phyloP scores from a whole-genome alignment of 92 coral and sea anemone genomes.

The Siderastrea siderea region DNA sequence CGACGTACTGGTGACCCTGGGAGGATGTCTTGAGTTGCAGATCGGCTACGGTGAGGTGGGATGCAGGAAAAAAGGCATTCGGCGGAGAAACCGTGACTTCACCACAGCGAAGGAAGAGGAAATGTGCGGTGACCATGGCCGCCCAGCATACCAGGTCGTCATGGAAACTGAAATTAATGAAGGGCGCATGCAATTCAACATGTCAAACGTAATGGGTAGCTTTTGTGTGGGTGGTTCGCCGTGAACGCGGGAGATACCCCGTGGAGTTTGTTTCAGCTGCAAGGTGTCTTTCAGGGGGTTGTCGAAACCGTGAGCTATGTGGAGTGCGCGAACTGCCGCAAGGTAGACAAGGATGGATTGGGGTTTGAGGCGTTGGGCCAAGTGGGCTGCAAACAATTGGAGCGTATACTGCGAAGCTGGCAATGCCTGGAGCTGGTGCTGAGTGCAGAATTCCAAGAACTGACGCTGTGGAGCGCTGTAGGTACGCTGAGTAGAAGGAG shows the following conservation, averaged over 20 bases:
- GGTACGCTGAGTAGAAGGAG: neutral
- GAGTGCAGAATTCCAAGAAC: neutral
- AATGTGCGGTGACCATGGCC: neutral
- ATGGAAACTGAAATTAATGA: neutral
- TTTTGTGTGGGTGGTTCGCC: neutral
- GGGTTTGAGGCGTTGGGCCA: neutral
- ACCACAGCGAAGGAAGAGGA: neutral
- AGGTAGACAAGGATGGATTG: neutral
- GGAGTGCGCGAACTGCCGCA: neutral
- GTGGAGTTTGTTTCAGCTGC: neutral
- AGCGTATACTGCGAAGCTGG: neutral
- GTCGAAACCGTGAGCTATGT: neutral
- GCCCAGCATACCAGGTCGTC: neutral
- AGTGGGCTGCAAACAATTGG: neutral
- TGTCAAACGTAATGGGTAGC: neutral
- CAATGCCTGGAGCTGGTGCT: neutral
- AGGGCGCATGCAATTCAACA: neutral
- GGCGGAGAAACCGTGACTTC: neutral
- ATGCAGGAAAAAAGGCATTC: neutral
- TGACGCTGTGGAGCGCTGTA: neutral
- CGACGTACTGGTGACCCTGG: too few relatives aligned
- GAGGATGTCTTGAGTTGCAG: too few relatives aligned
- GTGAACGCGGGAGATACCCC: neutral
- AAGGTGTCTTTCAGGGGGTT: neutral
- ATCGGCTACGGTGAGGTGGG: neutral